A percentile compares a stretch with the other conserved stretches of the same genome.
These are phyloP conservation scores for Drosophila mojavensis DNA, from an alignment of 1,140 invertebrate genomes.

Conservation along the genomic window DNA sequence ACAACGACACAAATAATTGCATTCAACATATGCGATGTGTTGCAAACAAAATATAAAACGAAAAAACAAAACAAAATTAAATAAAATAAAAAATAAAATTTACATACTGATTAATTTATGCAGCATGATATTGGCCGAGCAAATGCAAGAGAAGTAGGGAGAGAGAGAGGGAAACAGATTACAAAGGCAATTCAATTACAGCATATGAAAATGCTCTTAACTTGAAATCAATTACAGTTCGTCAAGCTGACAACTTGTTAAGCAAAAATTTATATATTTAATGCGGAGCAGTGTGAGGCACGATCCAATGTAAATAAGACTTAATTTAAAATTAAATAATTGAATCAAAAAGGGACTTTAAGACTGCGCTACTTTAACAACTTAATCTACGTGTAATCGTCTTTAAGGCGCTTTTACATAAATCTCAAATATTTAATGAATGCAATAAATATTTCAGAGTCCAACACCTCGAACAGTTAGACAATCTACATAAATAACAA, in stretches of 20 bases:
- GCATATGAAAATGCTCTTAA: slow-evolving; percentile 11
- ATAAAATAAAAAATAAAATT: slow-evolving; percentile 14
- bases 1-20: slow-evolving; percentile 46
- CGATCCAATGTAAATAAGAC: neutral
- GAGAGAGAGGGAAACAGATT: slow-evolving; percentile 11
- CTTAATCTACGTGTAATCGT: neutral
- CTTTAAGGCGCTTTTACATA: neutral
- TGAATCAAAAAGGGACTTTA: neutral
- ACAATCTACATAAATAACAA: slow-evolving; percentile 6
- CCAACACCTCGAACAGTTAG: slow-evolving; percentile 8
- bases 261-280: neutral
- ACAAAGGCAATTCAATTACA: slow-evolving; percentile 39
- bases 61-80: neutral
- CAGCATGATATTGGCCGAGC: slow-evolving; percentile 11
- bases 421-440: neutral
- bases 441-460: neutral
- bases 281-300: neutral
- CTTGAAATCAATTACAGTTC: slow-evolving; percentile 26
- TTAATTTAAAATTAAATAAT: neutral
- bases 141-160: neutral
- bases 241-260: slow-evolving; percentile 4
- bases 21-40: slow-evolving; percentile 51
- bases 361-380: neutral
- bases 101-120: slow-evolving; percentile 36
- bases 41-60: slow-evolving; percentile 2